These are phyloP conservation scores for Spongilla lacustris DNA, from an alignment of 37 sponge, comb jelly and placozoan genomes.

Conservation along the genomic window DNA sequence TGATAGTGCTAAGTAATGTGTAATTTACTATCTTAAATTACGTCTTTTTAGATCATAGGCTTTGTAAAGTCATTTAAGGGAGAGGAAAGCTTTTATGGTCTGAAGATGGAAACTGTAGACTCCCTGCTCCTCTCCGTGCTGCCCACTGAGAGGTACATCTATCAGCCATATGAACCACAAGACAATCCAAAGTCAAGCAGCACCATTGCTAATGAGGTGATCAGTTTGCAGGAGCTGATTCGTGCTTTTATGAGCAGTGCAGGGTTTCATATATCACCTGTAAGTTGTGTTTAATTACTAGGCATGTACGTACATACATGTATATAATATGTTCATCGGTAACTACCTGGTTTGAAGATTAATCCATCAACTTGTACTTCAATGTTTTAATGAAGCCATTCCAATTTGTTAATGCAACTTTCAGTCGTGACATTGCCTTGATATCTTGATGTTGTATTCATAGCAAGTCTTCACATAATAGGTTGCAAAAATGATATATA, in stretches of 20 bases:
- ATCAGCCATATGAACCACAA: not conserved
- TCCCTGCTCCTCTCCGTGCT: slow-evolving; percentile 79
- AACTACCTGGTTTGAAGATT: too few species aligned
- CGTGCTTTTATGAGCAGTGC: slow-evolving; percentile 30
- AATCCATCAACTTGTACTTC: too few species aligned
- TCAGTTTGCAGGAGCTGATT: slow-evolving; percentile 39
- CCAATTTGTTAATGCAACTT: too few species aligned
- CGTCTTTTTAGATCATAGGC: slow-evolving; percentile 18
- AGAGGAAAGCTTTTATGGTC: slow-evolving; percentile 66
- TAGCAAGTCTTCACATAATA: not conserved
- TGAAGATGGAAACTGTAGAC: slow-evolving; percentile 61
- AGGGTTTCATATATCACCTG: slow-evolving; percentile 51
- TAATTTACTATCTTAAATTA: not conserved
- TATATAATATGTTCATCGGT: too few species aligned
- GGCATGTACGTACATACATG: too few species aligned
- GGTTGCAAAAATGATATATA: too few species aligned
- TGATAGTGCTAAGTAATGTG: not conserved
- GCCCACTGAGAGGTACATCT: slow-evolving; percentile 53
- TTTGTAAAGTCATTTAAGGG: slow-evolving; percentile 44
- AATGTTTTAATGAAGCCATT: too few species aligned
- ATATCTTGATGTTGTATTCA: not conserved
- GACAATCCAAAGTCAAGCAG: slow-evolving; percentile 2
- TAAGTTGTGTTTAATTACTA: slow-evolving; percentile 15
- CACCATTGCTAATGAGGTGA: not conserved
- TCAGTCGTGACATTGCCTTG: too few species aligned